Evolutionary conservation across 2,113 vertebrate genomes (phyloP).

Genomic region (Vulpes lagopus): DNA sequence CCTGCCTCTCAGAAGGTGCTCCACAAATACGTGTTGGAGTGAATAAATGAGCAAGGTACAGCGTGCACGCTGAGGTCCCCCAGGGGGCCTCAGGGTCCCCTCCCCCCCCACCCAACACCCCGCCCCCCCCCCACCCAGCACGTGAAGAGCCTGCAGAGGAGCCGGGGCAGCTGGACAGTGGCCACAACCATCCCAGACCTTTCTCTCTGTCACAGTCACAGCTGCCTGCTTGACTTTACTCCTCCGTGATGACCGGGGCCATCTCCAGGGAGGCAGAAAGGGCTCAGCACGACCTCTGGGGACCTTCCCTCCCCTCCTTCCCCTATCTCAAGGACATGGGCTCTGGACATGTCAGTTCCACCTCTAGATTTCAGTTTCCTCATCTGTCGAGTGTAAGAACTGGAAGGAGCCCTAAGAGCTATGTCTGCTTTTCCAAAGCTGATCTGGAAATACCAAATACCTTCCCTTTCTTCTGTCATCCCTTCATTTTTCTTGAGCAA

Average conservation of each 20-base stretch:
- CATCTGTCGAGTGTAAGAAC: background rate
- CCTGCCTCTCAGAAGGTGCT: background rate
- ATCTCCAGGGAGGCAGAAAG: background rate
- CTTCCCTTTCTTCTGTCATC: background rate
- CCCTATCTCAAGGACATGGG: background rate
- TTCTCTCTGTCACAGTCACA: background rate
- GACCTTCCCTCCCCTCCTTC: background rate
- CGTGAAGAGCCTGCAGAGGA: background rate
- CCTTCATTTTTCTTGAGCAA: background rate
- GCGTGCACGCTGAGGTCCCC: no score
- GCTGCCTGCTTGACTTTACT: background rate
- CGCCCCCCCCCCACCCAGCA: background rate
- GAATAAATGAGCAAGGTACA: background rate
- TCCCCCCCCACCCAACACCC: no score
- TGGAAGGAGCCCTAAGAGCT: background rate
- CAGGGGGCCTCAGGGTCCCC: background rate
- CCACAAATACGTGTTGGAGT: background rate
- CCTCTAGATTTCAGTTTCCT: background rate
- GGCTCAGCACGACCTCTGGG: background rate
- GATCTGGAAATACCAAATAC: background rate
- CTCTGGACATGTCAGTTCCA: background rate
- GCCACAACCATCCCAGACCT: background rate
- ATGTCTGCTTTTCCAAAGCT: background rate
- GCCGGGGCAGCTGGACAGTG: background rate
- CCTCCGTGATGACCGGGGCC: background rate